These are phyloP conservation scores for Drosophila acutilabella DNA, from an alignment of 2,888 invertebrate genomes.

Conservation along the genomic window DNA sequence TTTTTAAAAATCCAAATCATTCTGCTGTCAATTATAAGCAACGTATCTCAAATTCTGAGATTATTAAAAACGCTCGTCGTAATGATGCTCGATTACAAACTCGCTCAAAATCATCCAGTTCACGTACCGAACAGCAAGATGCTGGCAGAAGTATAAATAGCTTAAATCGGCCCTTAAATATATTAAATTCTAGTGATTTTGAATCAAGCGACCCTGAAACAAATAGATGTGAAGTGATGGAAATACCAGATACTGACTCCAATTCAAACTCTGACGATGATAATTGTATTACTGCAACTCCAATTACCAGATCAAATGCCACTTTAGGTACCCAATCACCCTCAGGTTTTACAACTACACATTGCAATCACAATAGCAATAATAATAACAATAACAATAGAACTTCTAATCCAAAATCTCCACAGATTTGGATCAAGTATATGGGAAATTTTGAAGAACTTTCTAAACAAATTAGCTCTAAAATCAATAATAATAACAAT, in stretches of 20 bases:
- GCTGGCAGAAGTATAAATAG: neutral
- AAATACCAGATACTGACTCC: neutral
- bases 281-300: neutral
- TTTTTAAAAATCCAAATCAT: neutral
- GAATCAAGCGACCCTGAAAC: neutral
- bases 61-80: neutral
- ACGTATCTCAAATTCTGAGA: neutral
- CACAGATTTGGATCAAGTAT: neutral
- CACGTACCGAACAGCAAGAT: neutral
- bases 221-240: too few species aligned
- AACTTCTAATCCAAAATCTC: neutral
- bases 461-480: neutral
- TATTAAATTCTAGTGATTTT: neutral
- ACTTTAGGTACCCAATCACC: neutral
- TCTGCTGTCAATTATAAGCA: neutral
- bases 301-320: neutral
- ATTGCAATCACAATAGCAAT: too few species aligned
- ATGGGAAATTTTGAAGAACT: neutral
- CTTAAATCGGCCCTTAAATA: neutral
- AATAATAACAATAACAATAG: neutral
- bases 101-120: neutral
- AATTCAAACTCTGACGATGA: neutral
- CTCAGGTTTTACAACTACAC: neutral
- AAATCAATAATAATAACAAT: neutral
- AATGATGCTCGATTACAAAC: neutral